Base-by-base conservation (phyloP, 2,888 invertebrate species). In the Melitaea athalia region DNA sequence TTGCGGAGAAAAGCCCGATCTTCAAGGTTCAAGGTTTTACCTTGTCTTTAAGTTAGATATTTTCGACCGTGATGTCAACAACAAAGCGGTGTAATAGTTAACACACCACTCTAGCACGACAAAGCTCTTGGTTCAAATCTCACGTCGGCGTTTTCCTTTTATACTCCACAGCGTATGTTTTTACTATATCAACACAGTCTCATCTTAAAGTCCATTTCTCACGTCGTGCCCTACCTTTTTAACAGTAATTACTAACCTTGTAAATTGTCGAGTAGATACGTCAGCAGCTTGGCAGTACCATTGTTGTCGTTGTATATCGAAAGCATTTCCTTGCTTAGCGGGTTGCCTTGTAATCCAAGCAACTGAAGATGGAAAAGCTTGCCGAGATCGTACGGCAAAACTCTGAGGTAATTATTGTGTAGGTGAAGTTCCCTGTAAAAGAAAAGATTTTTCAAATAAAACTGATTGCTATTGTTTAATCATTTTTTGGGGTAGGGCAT, bases 351-450 rank as follows among this genome's bases (percentile, higher is more conserved):
- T 78, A 98, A 94, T 83, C 98, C 98, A 77, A 99, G 94, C 82
- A 97, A 95, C 89, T 98, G 97, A 75, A 99, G 94, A 92, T 99
- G 98, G 93, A 99, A 99, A 80, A 99, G 94, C 92, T 98, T 98
- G 78, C 99, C 99, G 80, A 99, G 94, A 93, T 99, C 99, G 90
- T 97, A 99, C 4, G 99, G 99, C 82, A 99, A 94, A 78, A 97
- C 96, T 76, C 99, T 95, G 79, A 99, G 94, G 90, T 96, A 96
- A 93, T 99, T 99, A 93, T 99, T 96, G 92, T 97, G 97, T 77
- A 99, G 94, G 83, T 97, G 95, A 79, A 99, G 94, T 93, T 99
- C 99, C 93, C 98, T 97, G 93, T 61, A 93, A 94, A 43, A 64
- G 70, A 68, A 59, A 64, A 45, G 0, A 49, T 49, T 49, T 14